phyloP scores from a whole-genome alignment of 2,113 vertebrate genomes.

The Fulica atra region DNA sequence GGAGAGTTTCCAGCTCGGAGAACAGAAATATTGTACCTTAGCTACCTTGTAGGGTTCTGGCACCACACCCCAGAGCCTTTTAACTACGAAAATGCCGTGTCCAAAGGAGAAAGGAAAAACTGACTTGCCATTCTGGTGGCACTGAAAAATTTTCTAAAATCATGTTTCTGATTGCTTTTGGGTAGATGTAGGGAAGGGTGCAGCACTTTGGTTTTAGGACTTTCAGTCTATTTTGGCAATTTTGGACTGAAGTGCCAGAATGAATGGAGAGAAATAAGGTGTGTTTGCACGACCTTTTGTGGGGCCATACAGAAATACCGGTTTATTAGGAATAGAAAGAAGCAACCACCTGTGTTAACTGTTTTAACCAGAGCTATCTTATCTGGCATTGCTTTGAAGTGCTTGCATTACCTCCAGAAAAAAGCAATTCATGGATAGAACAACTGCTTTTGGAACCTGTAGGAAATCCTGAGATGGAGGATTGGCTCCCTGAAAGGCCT shows the following conservation, averaged over 20 bases:
- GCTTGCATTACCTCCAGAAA: background rate
- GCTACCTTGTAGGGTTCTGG: background rate
- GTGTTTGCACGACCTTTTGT: background rate
- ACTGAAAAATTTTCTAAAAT: background rate
- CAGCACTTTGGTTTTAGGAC: background rate
- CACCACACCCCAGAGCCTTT: background rate
- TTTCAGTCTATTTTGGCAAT: background rate
- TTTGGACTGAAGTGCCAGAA: background rate
- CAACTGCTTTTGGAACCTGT: background rate
- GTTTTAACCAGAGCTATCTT: background rate
- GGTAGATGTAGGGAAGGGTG: background rate
- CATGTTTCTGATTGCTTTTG: background rate
- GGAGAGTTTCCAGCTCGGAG: background rate
- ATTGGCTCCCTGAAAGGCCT: background rate
- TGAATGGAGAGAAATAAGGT: background rate
- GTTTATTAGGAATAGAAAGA: background rate
- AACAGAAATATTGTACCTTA: background rate
- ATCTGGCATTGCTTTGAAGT: background rate
- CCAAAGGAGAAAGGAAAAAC: background rate
- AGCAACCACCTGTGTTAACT: background rate
- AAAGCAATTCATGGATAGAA: background rate
- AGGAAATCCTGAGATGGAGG: background rate
- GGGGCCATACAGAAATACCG: background rate
- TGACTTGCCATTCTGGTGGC: background rate
- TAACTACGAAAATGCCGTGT: background rate